These are phyloP conservation scores for Cyphomyrus plagiostoma DNA, from an alignment of 2,113 vertebrate genomes.

Conservation along the genomic window DNA sequence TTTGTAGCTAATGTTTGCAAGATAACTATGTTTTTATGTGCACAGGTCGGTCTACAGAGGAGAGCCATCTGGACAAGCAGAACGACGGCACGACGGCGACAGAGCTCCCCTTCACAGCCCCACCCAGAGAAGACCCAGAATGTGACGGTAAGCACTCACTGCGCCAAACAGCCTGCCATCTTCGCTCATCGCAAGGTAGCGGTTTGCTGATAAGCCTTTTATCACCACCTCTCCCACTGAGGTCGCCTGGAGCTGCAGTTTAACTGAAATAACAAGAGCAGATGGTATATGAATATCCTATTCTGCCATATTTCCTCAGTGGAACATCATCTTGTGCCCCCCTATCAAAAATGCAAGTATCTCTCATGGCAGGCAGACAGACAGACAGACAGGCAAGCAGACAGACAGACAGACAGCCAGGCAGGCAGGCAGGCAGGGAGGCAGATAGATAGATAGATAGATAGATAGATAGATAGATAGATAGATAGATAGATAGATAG, in stretches of 20 bases:
- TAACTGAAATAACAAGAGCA: conserved; percentile 60
- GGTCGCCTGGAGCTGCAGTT: conserved; percentile 89
- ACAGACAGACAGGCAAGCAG: neutral
- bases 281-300: neutral
- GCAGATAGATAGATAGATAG: too few species aligned
- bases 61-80: neutral
- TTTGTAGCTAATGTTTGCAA: neutral
- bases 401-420: neutral
- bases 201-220: conserved; percentile 84
- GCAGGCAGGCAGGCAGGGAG: neutral
- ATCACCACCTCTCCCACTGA: conserved; percentile 89
- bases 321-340: neutral
- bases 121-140: neutral
- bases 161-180: conserved; percentile 81
- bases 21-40: neutral
- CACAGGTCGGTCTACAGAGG: neutral
- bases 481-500: too few species aligned
- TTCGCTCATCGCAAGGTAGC: conserved; percentile 91
- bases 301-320: neutral
- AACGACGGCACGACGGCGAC: neutral
- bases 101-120: neutral
- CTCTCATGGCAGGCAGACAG: neutral
- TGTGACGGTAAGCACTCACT: conserved; percentile 61
- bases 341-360: neutral
- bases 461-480: too few species aligned